Base-by-base conservation (phyloP, 2,888 invertebrate species). In the Drosophila nigricruria region DNA sequence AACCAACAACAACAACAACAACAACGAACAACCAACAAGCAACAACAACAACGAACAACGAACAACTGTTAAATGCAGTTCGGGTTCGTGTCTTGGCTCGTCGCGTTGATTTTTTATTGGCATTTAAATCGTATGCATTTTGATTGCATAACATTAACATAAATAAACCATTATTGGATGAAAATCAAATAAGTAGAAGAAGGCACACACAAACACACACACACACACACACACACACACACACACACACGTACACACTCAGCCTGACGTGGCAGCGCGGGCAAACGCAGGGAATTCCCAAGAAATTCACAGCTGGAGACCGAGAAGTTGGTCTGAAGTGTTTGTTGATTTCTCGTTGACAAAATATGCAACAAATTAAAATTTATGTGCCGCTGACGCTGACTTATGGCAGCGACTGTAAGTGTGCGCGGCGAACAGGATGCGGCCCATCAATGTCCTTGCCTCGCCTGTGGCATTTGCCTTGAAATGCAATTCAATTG, bases 251-350 rank as follows among this genome's bases (percentile, higher is more conserved):
- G 23, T 63, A 14, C 0, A 14, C 12, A 20, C 5, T 2, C 18
- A 30, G 47, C n/a, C 47, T 49, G 47, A 49, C 47, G 47, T 47
- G 47, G 47, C 47, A 47, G 47, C 27, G 47, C 47, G 47, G 47
- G n/a, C 47, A 27, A 47, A 10, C 47, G 47, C 36, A 91, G 91
- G 91, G 91, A 91, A 91, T 91, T 91, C 91, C 91, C 91, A 85
- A 91, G 91, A 91, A 91, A 91, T 91, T 91, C 91, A 91, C 91
- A 91, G 91, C 91, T 91, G 91, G 91, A 91, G 70, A 40, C 74
- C 43, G 25, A 8, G n/a, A 53, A 27, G 34, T 14, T 25, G 36
- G 8, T 12, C 40, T 47, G 62, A 77, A 76, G 79, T 81, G 81
- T 75, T 78, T 82, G 80, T 84, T 80, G 83, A 83, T 81, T 76